phyloP scores from a whole-genome alignment of 2,113 vertebrate species.

The Sisor rabdophorus region DNA sequence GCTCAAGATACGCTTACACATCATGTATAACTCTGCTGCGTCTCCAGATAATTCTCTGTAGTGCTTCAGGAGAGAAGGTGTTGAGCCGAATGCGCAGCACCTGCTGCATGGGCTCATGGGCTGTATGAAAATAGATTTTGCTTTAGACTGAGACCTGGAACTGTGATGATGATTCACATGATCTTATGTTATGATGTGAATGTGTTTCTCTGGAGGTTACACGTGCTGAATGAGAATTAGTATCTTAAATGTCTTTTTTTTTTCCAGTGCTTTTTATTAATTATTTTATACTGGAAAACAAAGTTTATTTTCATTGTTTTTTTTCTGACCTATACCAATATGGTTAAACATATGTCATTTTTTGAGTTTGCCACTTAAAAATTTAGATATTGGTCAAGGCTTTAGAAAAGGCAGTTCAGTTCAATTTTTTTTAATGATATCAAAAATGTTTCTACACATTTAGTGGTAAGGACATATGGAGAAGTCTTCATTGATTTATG shows the following conservation, averaged over 20 bases:
- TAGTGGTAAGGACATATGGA: background rate
- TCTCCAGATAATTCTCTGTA: background rate
- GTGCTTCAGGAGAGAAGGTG: background rate
- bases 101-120: background rate
- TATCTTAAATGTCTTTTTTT: background rate
- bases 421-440: too few relatives aligned
- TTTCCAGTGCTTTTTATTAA: background rate
- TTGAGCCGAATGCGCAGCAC: background rate
- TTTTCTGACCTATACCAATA: background rate
- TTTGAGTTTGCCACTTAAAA: background rate
- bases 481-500: background rate
- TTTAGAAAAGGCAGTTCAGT: too few relatives aligned
- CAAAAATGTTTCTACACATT: too few relatives aligned
- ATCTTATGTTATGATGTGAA: background rate
- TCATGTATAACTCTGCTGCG: constrained; percentile 13
- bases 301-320: background rate
- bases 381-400: background rate
- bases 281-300: background rate
- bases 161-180: background rate
- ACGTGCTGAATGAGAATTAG: background rate
- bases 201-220: background rate
- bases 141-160: background rate
- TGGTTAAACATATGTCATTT: background rate
- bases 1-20: constrained; percentile 18
- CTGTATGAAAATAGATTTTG: background rate